These are phyloP conservation scores for Carcina quercana DNA, from an alignment of 2,888 invertebrate genomes.

Conservation along the genomic window DNA sequence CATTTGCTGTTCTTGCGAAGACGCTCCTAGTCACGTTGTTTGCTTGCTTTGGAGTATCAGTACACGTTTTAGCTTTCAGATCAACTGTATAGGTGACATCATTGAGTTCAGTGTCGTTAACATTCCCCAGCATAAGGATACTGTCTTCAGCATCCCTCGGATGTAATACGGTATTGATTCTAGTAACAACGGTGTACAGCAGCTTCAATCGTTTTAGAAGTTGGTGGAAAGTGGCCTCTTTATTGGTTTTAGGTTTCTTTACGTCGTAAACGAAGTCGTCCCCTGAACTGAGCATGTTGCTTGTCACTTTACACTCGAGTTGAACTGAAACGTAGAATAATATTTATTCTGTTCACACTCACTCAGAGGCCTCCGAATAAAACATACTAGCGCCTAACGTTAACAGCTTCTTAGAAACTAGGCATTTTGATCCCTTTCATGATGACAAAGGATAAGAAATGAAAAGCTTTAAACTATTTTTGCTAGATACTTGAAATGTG, in stretches of 20 bases:
- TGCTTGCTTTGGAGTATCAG: slow-evolving; percentile 32
- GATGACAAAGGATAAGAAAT: no score
- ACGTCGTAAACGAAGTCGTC: slow-evolving; percentile 36
- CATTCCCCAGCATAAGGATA: slow-evolving; percentile 41
- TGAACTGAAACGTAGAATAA: slow-evolving; percentile 34
- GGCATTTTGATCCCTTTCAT: no score
- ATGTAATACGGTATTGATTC: slow-evolving; percentile 42
- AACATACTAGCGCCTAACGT: no score
- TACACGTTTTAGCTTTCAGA: slow-evolving; percentile 36
- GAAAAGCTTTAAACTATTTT: no score
- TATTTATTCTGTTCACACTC: no score
- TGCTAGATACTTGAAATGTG: no score
- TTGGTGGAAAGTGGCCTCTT: slow-evolving; percentile 35
- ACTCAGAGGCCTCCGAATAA: no score
- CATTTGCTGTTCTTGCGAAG: slow-evolving; percentile 42
- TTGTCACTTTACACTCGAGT: slow-evolving; percentile 58
- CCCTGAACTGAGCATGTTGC: slow-evolving; percentile 36
- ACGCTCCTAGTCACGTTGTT: slow-evolving; percentile 42
- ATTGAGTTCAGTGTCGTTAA: slow-evolving; percentile 21
- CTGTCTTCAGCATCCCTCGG: slow-evolving; percentile 53
- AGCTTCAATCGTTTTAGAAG: slow-evolving; percentile 53
- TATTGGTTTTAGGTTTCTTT: slow-evolving; percentile 26
- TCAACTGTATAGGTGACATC: slow-evolving; percentile 45
- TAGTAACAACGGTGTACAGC: slow-evolving; percentile 47
- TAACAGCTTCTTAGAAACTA: no score